Conservation (phyloP, 2,797 vertebrate species). For the Zalophus californianus region DNA sequence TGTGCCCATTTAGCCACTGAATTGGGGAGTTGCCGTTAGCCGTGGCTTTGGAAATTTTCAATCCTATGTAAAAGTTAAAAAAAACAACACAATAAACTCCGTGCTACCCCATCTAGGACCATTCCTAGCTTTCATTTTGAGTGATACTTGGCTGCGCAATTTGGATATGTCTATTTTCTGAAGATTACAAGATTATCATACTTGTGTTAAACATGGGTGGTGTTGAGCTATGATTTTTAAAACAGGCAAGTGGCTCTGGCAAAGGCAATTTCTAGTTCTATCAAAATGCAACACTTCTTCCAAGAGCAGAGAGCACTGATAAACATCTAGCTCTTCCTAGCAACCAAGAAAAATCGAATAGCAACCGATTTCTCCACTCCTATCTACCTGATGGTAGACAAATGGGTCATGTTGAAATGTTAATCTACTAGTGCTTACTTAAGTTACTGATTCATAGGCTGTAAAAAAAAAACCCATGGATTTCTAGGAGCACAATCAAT, state of each 20-base stretch:
- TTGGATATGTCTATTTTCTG: neutral
- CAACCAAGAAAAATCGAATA: slow-evolving; percentile 20
- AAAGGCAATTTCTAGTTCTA: slow-evolving; percentile 42
- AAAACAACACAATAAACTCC: neutral
- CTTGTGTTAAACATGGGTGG: neutral
- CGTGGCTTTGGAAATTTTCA: neutral
- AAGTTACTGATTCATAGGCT: neutral
- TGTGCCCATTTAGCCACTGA: neutral
- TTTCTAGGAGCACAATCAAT: neutral
- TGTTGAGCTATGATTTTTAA: slow-evolving; percentile 19
- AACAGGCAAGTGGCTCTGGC: neutral
- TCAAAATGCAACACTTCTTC: slow-evolving; percentile 39
- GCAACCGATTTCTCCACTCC: neutral
- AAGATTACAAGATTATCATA: neutral
- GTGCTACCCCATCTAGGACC: neutral
- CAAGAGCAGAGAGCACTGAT: slow-evolving; percentile 19
- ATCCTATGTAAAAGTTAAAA: neutral
- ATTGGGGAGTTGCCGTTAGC: neutral
- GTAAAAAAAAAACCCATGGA: neutral
- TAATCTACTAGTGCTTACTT: neutral
- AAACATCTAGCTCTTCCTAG: slow-evolving; percentile 50
- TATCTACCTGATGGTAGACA: neutral
- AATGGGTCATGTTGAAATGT: neutral
- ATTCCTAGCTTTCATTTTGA: neutral
- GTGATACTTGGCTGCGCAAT: neutral